These are phyloP conservation scores for Megastigmus dorsalis DNA, from an alignment of 2,888 invertebrate genomes.

Conservation along the genomic window DNA sequence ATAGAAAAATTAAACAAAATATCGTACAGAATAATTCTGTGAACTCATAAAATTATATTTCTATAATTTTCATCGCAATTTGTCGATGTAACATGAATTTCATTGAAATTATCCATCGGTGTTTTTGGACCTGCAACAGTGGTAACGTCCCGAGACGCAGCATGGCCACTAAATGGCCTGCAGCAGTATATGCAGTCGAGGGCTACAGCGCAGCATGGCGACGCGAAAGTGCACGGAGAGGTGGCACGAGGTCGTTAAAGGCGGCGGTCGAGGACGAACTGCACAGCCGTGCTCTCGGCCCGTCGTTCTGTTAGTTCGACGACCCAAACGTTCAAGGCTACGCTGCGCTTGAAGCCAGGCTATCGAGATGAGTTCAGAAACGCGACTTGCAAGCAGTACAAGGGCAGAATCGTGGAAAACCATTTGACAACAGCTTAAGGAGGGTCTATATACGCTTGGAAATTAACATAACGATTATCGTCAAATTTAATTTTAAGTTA, in stretches of 20 bases:
- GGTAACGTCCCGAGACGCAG: too few relatives aligned
- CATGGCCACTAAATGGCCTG: background rate
- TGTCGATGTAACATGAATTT: too few relatives aligned
- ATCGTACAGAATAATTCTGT: too few relatives aligned
- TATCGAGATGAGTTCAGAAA: background rate
- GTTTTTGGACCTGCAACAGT: too few relatives aligned
- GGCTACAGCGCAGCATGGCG: background rate
- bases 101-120: too few relatives aligned
- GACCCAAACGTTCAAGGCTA: constrained; percentile 68
- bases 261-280: constrained; percentile 38
- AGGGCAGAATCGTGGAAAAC: background rate
- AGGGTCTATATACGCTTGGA: too few relatives aligned
- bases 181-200: background rate
- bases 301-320: constrained; percentile 65
- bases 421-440: too few relatives aligned
- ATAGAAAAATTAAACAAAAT: too few relatives aligned
- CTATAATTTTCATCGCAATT: too few relatives aligned
- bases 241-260: constrained; percentile 41
- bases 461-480: too few relatives aligned
- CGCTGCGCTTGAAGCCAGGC: constrained; percentile 47
- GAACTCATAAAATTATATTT: too few relatives aligned
- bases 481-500: too few relatives aligned
- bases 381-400: background rate
- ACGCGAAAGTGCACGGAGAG: constrained; percentile 8
- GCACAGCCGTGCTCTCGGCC: constrained; percentile 48